Base-by-base conservation (phyloP, 2,113 vertebrate species). In the Agelaius phoeniceus region DNA sequence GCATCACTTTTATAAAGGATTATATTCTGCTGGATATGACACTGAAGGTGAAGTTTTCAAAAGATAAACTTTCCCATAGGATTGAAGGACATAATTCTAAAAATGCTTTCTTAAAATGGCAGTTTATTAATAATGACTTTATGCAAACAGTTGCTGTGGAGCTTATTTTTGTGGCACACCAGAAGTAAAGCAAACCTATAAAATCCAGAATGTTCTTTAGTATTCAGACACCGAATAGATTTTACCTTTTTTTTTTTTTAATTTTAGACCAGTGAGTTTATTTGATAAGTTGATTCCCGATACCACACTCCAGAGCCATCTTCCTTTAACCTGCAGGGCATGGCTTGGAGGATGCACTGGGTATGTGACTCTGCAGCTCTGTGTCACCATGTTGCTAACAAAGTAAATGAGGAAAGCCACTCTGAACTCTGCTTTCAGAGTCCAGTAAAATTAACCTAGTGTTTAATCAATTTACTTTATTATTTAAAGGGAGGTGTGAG, bases 391-490 rank as follows among this genome's bases (percentile, higher is more conserved):
- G 35, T 49, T 77, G 27, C 62, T 59, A 58, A 68, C 30, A 44
- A 31, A 58, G 30, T 2, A 27, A 51, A 74, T 24, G 35, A 95
- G 55, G 65, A 86, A 89, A 87, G 35, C 37, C 84, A 82, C n/a
- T 44, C 90, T 43, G 48, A 96, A 84, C 51, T 83, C 65, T 54
- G 71, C 75, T 85, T 93, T 81, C 67, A 85, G 74, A 93, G 66
- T 69, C 62, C 26, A 13, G 46, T 68, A 95, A 94, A 81, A 91
- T 46, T 93, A 89, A 93, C 63, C 59, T 69, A 57, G 18, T 83
- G 62, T 93, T 96, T 96, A 90, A 93, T 84, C 76, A 88, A 76
- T 80, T 92, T 55, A 87, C 51, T 90, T 93, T 93, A 59, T 68
- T 52, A 11, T 73, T 84, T 85, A 77, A 95, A 91, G 58, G 31